Evolutionary conservation across 2,888 invertebrate species (phyloP), one percentile per base, ranked within the genome.

Genomic region (Leucophenga maculata): DNA sequence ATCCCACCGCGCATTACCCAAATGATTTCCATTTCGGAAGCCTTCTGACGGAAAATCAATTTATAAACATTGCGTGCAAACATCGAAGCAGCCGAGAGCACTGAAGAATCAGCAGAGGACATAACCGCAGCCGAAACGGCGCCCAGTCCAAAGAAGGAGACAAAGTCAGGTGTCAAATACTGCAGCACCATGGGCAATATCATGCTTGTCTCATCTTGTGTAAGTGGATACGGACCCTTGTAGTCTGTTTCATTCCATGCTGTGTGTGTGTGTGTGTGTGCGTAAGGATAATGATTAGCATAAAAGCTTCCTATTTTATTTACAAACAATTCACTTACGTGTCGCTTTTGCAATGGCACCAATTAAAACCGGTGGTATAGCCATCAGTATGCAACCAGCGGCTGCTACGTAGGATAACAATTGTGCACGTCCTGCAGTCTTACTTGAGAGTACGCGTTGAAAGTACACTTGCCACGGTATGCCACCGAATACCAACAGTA

Each of bases 391-490:
- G 89, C 98, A 99, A 20, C 98, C 99, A 74, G 95, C 90, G 8
- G 98, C 98, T 0, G 99, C 99, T 65, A 98, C 96, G 89, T 96
- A 99, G 31, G 98, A 98, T 78, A 99, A 90, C 67, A 97, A 88
- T 90, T 98, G 97, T 54, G 99, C 99, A 68, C 97, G 93, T 8
- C 93, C 93, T 0, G 98, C 98, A 0, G 97, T 95, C 91, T 97
- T 97, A 85, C 98, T 97, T 72, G 98, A 98, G 81, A 99, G 90
- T 66, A 99, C 99, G 54, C 99, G 92, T 91, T 99, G 99, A 90
- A 99, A 99, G 88, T 99, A 99, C 39, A 98, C 98, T 93, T 98
- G 97, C 97, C 98, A 98, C 0, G 98, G 98, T 80, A 98, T 98
- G 55, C 98, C 98, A 18, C 98, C 98, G 83, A 98, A 97, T 62